Evolutionary conservation across 1,140 invertebrate species (phyloP), one percentile per base, ranked within the genome.

Genomic region (Stenopsyche tienmushanensis): DNA sequence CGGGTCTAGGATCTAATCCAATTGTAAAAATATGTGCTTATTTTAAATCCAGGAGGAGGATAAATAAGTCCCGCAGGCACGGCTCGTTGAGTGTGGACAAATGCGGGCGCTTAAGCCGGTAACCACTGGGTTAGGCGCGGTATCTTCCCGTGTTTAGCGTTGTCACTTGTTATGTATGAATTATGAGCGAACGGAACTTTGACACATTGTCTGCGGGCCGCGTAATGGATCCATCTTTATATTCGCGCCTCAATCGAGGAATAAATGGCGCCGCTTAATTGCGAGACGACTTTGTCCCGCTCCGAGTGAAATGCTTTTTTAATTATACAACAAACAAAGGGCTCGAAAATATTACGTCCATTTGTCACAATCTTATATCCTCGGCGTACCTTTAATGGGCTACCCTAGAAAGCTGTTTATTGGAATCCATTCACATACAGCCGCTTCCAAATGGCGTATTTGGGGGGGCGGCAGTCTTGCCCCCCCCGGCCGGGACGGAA

Each of bases 301-400:
- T 53, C 17, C 20, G 10, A 26, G 29, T 18, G n/a, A 47, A 47
- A 47, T 47, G 18, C 10, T 5, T 49, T 49, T 49, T 49, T 55
- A 55, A 55, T 55, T 50, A 50, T 17, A 39, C 1, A 15, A n/a
- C 52, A 25, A 34, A 55, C 52, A 57, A 42, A 41, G 25, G 62
- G 55, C 42, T 18, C 44, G 52, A 65, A 68, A 68, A 68, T 68
- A 64, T 68, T 45, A 39, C 23, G 20, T 34, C 67, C 63, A 65
- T 69, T 69, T 69, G 63, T 69, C 67, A 69, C 63, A 65, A 65
- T 65, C 63, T 68, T 68, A 68, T 68, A 65, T 67, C 62, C 62
- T 64, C 57, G 26, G 54, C 54, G 52, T 52, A 65, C 58, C 63
- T 65, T 69, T 65, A 69, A 65, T 62, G 64, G 50, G 42, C 54